phyloP scores from a whole-genome alignment of 1,140 invertebrate species.

The Drosophila persimilis region DNA sequence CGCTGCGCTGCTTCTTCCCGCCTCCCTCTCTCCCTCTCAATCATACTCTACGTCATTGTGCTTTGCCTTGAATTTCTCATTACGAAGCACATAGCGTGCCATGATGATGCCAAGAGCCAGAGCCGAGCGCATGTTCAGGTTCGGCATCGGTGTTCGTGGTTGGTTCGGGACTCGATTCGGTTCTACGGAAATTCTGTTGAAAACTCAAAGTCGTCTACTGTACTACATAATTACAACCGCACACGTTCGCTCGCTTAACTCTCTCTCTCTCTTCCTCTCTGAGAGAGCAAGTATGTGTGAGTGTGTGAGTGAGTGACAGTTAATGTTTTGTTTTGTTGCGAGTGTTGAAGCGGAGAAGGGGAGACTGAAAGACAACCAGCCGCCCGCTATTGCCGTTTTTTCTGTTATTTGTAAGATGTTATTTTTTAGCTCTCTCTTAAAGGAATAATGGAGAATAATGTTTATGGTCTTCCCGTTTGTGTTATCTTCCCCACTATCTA shows the following conservation, averaged over 20 bases:
- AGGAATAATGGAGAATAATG: no score
- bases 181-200: conserved; percentile 73
- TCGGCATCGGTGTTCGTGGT: not conserved
- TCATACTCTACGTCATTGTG: conserved; percentile 62
- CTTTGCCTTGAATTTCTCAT: conserved; percentile 65
- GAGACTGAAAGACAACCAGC: conserved; percentile 23
- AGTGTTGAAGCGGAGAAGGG: conserved; percentile 33
- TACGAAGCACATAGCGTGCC: conserved; percentile 3
- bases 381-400: conserved; percentile 40
- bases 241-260: conserved; percentile 50
- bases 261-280: conserved; percentile 9
- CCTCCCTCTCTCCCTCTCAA: conserved; percentile 8
- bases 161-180: conserved; percentile 9
- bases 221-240: conserved; percentile 80
- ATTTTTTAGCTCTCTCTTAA: conserved; percentile 10
- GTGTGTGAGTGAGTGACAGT: conserved; percentile 48
- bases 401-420: conserved; percentile 8
- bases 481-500: conserved; percentile 9
- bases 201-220: conserved; percentile 79
- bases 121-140: conserved; percentile 15
- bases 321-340: conserved; percentile 79
- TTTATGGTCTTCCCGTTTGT: conserved; percentile 9
- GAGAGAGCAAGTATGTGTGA: conserved; percentile 5
- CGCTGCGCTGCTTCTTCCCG: conserved; percentile 31
- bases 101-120: conserved; percentile 13